Base-by-base conservation (phyloP, 2,113 vertebrate genomes). In the Columbina picui region DNA sequence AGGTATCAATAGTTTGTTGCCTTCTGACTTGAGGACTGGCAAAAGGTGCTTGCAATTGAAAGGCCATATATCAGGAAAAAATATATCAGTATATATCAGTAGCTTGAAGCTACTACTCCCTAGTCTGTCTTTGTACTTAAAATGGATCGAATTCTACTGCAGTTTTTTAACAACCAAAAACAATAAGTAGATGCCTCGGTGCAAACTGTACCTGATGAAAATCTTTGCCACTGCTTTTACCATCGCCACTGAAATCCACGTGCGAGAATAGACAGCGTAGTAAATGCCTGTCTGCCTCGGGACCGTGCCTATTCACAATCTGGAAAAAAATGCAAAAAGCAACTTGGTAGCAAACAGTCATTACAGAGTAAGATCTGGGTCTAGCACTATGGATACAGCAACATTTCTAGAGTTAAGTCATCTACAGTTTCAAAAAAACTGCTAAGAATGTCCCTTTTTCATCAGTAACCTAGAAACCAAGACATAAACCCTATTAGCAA, bases 241-340 rank as follows among this genome's bases (percentile, higher is more conserved):
- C 99, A 99, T 99, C 99, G 99, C 99, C 99, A 99, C 99, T 99
- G 97, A 99, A 99, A 99, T 99, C 99, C 98, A 99, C 99, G 98
- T 99, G 99, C 94, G 99, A 99, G 98, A 99, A 99, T 98, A 99
- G 99, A 98, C 99, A 99, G 99, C 99, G 99, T 98, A 99, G 97
- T 98, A 99, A 98, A 99, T 99, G 99, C 98, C 99, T 99, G 99
- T 99, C 99, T 99, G 99, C 99, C 98, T 99, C 99, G 90, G 99
- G 99, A 97, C 99, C 99, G 99, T 99, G 99, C 98, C 99, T 99
- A 98, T 99, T 99, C 96, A 99, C 99, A 99, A 99, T 99, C 99
- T 99, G 90, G 15, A 90, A 94, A 30, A 84, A 55, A 18, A 74
- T 6, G 22, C 23, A 38, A 22, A 34, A 63, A 56, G 1, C 61